phyloP scores from a whole-genome alignment of 2,888 invertebrate species.

The Globia sparganii region DNA sequence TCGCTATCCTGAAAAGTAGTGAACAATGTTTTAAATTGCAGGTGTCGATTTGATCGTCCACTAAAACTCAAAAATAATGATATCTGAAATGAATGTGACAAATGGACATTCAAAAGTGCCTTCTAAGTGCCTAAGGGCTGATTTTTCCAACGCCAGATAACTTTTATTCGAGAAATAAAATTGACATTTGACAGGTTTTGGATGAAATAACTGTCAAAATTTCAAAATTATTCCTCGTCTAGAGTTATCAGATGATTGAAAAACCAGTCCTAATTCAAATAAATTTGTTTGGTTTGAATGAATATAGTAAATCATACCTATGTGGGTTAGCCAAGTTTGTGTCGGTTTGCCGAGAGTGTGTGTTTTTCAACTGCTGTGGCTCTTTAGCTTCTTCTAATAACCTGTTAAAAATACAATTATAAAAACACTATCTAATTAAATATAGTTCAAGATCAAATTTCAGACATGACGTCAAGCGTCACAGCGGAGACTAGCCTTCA shows the following conservation, averaged over 20 bases:
- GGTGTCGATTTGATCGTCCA: too few species aligned
- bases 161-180: too few species aligned
- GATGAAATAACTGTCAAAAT: too few species aligned
- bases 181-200: too few species aligned
- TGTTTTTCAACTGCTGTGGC: slow-evolving; percentile 9
- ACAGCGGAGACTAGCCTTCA: not conserved
- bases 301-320: slow-evolving; percentile 48
- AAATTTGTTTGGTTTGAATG: not conserved
- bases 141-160: too few species aligned
- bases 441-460: not conserved
- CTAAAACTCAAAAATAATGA: not conserved
- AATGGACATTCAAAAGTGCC: too few species aligned
- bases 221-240: too few species aligned
- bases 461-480: not conserved
- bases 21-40: too few species aligned
- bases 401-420: slow-evolving; percentile 45
- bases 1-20: too few species aligned
- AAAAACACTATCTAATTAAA: not conserved
- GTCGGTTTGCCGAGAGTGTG: slow-evolving; percentile 29
- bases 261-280: not conserved
- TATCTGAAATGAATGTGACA: too few species aligned
- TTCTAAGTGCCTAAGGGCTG: too few species aligned
- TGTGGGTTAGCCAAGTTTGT: slow-evolving; percentile 26
- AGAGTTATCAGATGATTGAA: too few species aligned
- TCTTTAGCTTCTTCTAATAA: slow-evolving; percentile 57